Base-by-base conservation (phyloP, 2,888 invertebrate genomes). In the Prosopocoilus inquinatus region DNA sequence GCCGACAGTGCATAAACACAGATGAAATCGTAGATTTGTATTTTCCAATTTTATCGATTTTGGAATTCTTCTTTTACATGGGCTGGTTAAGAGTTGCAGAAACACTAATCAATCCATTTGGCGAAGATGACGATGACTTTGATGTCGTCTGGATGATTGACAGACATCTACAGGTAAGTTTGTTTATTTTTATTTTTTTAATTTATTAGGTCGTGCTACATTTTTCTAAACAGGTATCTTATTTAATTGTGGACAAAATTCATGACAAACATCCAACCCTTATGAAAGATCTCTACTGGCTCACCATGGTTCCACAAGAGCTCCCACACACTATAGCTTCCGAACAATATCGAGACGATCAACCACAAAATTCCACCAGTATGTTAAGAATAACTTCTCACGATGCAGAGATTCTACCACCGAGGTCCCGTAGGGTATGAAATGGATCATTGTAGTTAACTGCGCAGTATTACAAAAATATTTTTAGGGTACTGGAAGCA, bases 141-240 rank as follows among this genome's bases (percentile, higher is more conserved):
- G 93, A 93, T 81, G 90, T 89, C 4, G 93, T 92, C 70, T 94
- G 93, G 93, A 84, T 95, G 78, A 88, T 95, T 48, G 94, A 95
- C 77, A 84, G 94, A 65, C 91, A 91, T 78, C 79, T 91, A 53
- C 88, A 90, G 81, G 90, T 90, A 71, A 73, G 71, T 4, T 20
- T 15, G n/a, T n/a, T n/a, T n/a, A n/a, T n/a, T n/a, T n/a, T n/a
- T n/a, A n/a, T 39, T n/a, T 9, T 48, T 39, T 39, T 12, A 5
- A 28, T n/a, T 45, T 13, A 28, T 28, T 28, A 28, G 20, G 7
- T 5, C 1, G 3, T 5, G 5, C 3, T 28, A 28, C 20, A 28
- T 28, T 28, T 28, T 1, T 2, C 3, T 28, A 28, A 77, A 46
- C 76, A 92, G 87, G 91, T 93, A 9, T 89, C 91, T 12, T 93